Base-by-base conservation (phyloP, 2,888 invertebrate species). In the Pherbina coryleti region DNA sequence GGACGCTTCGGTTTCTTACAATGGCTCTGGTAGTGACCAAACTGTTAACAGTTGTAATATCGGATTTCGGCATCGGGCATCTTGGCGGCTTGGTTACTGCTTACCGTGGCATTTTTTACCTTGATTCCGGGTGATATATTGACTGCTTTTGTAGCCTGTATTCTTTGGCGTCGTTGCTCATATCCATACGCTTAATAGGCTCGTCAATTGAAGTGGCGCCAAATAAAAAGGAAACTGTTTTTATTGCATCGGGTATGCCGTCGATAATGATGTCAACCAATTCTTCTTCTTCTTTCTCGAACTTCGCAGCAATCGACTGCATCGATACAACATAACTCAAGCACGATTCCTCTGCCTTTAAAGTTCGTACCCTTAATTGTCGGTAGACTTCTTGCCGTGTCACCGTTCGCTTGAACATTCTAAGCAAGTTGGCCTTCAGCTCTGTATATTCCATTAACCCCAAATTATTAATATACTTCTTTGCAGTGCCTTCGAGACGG, bases 381-480 rank as follows among this genome's bases (percentile, higher is more conserved):
- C 75, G 69, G 44, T 75, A 78, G 0, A 69, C 14, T 17, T 78
- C 78, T 9, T 78, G 75, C 0, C 75, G 53, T 2, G 75, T 22
- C 8, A 60, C 51, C 0, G 37, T 70, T 0, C 75, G 62, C 14
- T 25, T 49, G 14, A 75, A 78, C 5, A 73, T 8, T 2, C 17
- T 62, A n/a, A n/a, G n/a, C 9, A 72, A 8, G 4, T 28, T 64
- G 2, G 28, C 17, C 11, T 77, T 66, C 1, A 77, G 11, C 0
- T 37, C 55, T 0, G 34, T 37, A 49, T 77, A 72, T 19, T 62
- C 19, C 1, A 67, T 1, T 14, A 75, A 37, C 5, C 75, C 70
- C 22, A 62, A 8, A 25, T 55, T 19, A 2, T 19, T 5, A 55
- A 17, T 5, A 1, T 19, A 14, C 19, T 55, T 55, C 31, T 31